A percentile compares a stretch with the other conserved stretches of the same genome.
Conservation (phyloP, 2,113 vertebrate genomes). For the Zapus hudsonius region DNA sequence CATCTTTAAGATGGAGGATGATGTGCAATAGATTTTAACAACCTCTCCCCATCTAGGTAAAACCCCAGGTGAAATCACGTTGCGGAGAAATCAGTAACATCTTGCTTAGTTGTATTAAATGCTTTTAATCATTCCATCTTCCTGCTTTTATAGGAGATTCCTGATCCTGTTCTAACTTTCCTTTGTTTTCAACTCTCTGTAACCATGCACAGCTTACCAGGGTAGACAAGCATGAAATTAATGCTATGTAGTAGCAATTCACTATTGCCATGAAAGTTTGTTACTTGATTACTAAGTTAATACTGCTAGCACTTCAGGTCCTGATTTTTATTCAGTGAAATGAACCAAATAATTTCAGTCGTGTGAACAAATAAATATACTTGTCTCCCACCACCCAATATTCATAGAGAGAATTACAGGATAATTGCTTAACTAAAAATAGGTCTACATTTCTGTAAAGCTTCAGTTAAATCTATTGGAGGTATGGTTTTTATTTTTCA, state of each 20-base stretch:
- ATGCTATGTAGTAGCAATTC: slow-evolving; percentile 55
- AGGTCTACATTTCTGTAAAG: not conserved
- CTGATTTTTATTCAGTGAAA: slow-evolving; percentile 23
- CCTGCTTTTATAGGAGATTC: not conserved
- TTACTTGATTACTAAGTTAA: slow-evolving; percentile 58
- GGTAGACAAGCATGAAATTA: slow-evolving; percentile 76
- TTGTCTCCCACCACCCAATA: not conserved
- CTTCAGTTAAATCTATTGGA: not conserved
- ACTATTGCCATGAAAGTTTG: slow-evolving; percentile 46
- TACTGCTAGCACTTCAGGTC: not conserved
- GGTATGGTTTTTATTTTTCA: not conserved
- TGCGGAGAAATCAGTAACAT: slow-evolving; percentile 13
- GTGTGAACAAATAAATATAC: slow-evolving; percentile 24
- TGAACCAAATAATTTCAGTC: slow-evolving; percentile 56
- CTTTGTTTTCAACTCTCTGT: slow-evolving; percentile 29
- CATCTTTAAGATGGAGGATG: not conserved
- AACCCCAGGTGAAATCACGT: not conserved
- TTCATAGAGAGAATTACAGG: not conserved
- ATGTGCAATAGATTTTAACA: not conserved
- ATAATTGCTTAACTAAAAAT: slow-evolving; percentile 21
- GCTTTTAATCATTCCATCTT: not conserved
- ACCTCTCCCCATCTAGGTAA: not conserved
- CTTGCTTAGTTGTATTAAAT: not conserved
- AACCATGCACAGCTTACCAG: slow-evolving; percentile 33
- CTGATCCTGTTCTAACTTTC: slow-evolving; percentile 29